These are phyloP conservation scores for Agelas oroides DNA, from an alignment of 37 sponge, comb jelly and placozoan genomes.

Conservation along the genomic window DNA sequence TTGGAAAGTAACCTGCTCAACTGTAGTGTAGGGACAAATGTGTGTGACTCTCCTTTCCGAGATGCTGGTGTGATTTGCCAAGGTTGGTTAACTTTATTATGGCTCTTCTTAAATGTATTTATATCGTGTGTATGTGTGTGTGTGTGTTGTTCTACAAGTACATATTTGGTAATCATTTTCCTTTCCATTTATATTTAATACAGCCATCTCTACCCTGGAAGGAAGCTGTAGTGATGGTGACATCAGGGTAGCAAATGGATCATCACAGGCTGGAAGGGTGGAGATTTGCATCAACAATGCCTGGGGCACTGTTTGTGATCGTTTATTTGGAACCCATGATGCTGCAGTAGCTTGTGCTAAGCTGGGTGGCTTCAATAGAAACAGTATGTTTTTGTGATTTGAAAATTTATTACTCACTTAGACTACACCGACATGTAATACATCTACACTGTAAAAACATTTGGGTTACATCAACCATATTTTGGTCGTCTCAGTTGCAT, in stretches of 20 bases:
- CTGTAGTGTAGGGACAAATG: background rate
- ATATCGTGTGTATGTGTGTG: too few species aligned
- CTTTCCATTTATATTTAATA: too few species aligned
- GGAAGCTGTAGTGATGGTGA: conserved; percentile 37
- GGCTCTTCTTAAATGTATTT: too few species aligned
- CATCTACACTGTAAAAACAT: too few species aligned
- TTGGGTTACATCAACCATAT: too few species aligned
- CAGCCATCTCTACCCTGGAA: background rate
- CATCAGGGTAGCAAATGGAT: conserved; percentile 25
- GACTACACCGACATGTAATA: too few species aligned
- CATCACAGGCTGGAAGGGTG: conserved; percentile 24
- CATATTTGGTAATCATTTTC: too few species aligned
- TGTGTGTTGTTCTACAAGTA: too few species aligned
- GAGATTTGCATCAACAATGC: conserved; percentile 67
- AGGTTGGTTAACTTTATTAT: background rate
- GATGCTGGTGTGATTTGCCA: conserved; percentile 20
- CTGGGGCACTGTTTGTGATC: conserved; percentile 59
- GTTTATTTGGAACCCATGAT: conserved; percentile 17
- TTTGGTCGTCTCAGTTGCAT: too few species aligned
- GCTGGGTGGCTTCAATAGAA: conserved; percentile 31
- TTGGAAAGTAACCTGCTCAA: conserved; percentile 9
- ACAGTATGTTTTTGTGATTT: background rate
- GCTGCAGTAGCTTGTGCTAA: conserved; percentile 32
- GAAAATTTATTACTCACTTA: too few species aligned
- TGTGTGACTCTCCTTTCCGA: background rate